These are phyloP conservation scores for Propithecus perrieri DNA, from an alignment of 2,797 vertebrate species.

Conservation along the genomic window DNA sequence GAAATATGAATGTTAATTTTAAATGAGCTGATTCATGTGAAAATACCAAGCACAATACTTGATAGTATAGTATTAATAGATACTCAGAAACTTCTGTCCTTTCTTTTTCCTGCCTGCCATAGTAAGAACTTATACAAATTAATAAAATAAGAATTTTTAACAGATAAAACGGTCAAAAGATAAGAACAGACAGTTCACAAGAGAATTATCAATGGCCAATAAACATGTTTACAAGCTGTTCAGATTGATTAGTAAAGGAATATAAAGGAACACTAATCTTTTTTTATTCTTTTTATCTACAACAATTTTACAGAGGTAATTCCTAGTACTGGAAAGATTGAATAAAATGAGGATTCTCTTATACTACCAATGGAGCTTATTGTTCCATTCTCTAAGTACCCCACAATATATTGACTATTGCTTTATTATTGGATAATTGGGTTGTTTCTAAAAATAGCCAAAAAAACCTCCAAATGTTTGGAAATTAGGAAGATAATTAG, in stretches of 20 bases:
- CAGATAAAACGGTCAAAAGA: background rate
- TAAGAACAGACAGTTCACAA: background rate
- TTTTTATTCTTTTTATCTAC: background rate
- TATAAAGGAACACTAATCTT: background rate
- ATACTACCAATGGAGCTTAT: background rate
- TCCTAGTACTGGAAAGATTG: background rate
- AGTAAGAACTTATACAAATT: background rate
- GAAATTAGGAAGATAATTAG: background rate
- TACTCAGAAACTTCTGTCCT: background rate
- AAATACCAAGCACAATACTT: background rate
- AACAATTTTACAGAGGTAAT: background rate
- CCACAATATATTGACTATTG: background rate
- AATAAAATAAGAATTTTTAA: conserved; percentile 9
- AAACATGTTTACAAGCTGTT: background rate
- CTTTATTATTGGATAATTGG: background rate
- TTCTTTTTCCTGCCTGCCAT: background rate
- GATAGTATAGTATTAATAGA: background rate
- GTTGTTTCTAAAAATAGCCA: background rate
- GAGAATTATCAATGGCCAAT: background rate
- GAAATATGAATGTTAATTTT: conserved; percentile 38
- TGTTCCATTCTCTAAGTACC: background rate
- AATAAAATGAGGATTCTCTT: background rate
- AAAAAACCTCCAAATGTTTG: background rate
- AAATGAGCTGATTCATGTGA: background rate
- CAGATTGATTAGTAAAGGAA: background rate